phyloP scores from a whole-genome alignment of 1,140 invertebrate species.

The Reticulitermes speratus region DNA sequence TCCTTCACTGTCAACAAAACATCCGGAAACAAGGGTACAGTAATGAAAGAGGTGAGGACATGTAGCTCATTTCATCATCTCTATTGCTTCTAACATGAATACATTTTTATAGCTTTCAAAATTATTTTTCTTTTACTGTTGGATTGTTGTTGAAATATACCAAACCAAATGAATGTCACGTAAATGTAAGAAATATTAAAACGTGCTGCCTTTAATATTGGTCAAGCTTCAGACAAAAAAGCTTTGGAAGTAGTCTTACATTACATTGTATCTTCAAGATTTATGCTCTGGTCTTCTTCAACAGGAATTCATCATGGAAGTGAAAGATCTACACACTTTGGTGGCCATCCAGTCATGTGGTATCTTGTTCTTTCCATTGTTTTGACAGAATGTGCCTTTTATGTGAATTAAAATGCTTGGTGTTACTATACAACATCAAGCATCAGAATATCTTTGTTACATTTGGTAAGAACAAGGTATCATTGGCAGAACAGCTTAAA shows the following conservation, averaged over 20 bases:
- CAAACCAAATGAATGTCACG: not conserved
- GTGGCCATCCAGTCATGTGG: conserved; percentile 6
- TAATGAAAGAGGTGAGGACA: not conserved
- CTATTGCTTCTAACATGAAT: not conserved
- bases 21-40: conserved; percentile 2
- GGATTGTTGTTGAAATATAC: not conserved
- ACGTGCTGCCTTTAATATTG: not conserved
- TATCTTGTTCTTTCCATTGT: conserved; percentile 8
- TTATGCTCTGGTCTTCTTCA: conserved; percentile 33
- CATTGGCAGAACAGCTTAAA: conserved; percentile 18
- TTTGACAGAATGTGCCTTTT: not conserved
- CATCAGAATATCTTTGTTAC: not conserved
- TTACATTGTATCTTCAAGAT: conserved; percentile 30
- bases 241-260: not conserved
- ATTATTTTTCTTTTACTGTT: not conserved
- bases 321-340: not conserved
- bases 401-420: not conserved
- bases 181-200: not conserved
- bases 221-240: not conserved
- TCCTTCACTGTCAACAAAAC: not conserved
- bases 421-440: not conserved
- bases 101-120: not conserved
- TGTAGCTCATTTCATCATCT: not conserved
- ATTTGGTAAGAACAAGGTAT: not conserved
- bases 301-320: conserved; percentile 26